Evolutionary conservation across 2,888 invertebrate genomes (phyloP), one percentile per base, ranked within the genome.

Genomic region (Xiphydria camelus): DNA sequence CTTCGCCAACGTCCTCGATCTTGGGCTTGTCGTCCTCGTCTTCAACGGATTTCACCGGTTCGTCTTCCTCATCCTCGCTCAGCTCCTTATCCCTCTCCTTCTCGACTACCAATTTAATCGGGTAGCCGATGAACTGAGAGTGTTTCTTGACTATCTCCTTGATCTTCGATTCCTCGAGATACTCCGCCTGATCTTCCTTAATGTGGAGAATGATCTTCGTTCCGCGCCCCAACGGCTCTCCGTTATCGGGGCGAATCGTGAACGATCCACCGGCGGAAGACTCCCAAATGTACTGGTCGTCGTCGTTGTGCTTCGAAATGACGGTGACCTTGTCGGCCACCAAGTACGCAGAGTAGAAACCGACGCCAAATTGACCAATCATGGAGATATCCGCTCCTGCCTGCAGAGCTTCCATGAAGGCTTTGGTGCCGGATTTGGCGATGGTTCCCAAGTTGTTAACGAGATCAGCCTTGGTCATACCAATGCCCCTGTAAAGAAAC

Each of bases 281-380:
- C 64, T 85, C 84, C 84, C 84, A 84, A 31, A 77, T 68, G 69
- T 85, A 82, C 63, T 80, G 80, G 51, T 85, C 83, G 63, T 85
- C 84, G 70, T 84, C 84, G 4, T 85, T 86, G 75, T 85, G 79
- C 67, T 84, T 85, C 26, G 83, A 82, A 38, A 78, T 77, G 3
- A 86, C 84, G 3, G 77, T 76, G 2, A 81, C 81, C 46, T 75
- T 58, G 64, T 84, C 84, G 29, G 84, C 83, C 25, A 85, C 79
- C 47, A 84, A 69, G 70, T 84, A 84, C 5, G 83, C 82, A 9
- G 84, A 85, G 75, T 85, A 84, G 77, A 84, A 84, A 57, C 84
- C 84, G 47, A 85, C 84, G 78, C 86, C 86, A 76, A 86, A 86
- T 72, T 86, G 85, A 54, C 86, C 86, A 73, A 86, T 86, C 85